These are phyloP conservation scores for Tachysurus fulvidraco DNA, from an alignment of 2,113 vertebrate species.

Conservation along the genomic window DNA sequence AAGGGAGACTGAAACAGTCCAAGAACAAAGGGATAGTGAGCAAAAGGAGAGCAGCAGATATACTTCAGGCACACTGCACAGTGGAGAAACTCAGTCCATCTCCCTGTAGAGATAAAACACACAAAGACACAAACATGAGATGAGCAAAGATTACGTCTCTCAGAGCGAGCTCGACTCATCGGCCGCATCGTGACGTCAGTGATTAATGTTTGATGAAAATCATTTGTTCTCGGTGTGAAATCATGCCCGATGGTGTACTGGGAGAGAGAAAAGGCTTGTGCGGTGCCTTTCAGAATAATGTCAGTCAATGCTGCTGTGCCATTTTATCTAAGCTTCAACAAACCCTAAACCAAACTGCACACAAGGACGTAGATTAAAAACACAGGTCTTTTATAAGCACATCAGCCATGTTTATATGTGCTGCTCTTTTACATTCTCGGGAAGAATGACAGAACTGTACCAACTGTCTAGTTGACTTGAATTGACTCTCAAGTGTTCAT, in stretches of 20 bases:
- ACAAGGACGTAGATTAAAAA: background rate
- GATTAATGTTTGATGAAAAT: conserved; percentile 55
- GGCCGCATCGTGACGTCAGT: conserved; percentile 43
- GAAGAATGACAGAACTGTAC: background rate
- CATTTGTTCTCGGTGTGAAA: conserved; percentile 46
- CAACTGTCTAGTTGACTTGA: no score
- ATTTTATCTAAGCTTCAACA: conserved; percentile 29
- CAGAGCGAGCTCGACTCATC: conserved; percentile 3
- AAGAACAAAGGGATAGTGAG: background rate
- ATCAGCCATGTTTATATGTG: background rate
- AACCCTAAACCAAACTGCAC: conserved; percentile 25
- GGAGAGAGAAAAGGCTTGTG: conserved; percentile 3
- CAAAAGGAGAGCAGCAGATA: conserved; percentile 7
- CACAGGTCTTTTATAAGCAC: background rate
- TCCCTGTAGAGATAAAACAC: conserved; percentile 54
- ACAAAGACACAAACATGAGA: conserved; percentile 48
- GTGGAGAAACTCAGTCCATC: conserved; percentile 48
- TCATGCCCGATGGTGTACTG: background rate
- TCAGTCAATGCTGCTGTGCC: conserved; percentile 3
- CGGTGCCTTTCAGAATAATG: conserved; percentile 2
- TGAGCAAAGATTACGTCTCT: conserved; percentile 45
- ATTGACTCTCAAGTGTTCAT: background rate
- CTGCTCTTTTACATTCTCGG: conserved; percentile 44
- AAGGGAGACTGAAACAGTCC: conserved; percentile 40
- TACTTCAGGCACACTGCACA: background rate